Conservation (phyloP, 2,113 vertebrate species). For the Pygoscelis adeliae region DNA sequence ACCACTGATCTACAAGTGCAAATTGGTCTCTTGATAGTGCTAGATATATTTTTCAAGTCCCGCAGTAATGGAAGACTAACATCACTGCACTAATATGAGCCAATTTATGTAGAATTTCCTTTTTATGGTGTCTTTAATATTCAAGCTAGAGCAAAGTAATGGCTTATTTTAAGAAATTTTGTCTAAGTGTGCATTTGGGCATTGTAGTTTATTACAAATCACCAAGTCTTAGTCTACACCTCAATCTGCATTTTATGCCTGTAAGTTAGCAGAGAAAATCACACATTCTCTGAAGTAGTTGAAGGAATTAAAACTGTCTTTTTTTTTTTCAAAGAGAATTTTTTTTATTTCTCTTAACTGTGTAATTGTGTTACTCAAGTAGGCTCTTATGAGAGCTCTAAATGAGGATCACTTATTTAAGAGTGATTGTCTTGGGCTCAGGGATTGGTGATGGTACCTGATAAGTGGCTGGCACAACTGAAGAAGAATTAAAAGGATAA, state of each 20-base stretch:
- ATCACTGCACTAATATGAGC: background rate
- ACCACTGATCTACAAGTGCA: background rate
- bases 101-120: background rate
- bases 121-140: background rate
- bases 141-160: background rate
- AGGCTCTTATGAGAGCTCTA: background rate
- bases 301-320: background rate
- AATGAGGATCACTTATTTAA: background rate
- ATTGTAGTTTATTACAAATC: background rate
- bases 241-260: background rate
- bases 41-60: background rate
- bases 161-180: slow-evolving; percentile 22
- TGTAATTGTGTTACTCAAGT: background rate
- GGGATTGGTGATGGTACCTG: background rate
- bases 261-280: background rate
- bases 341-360: background rate
- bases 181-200: background rate
- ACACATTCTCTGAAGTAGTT: background rate
- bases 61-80: background rate
- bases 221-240: background rate
- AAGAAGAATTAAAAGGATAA: background rate
- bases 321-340: background rate
- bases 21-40: accelerated
- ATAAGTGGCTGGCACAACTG: background rate
- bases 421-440: background rate